A percentile compares a stretch with the other conserved stretches of the same genome.
phyloP scores from a whole-genome alignment of 1,140 invertebrate species.

The Orchestia grillus region DNA sequence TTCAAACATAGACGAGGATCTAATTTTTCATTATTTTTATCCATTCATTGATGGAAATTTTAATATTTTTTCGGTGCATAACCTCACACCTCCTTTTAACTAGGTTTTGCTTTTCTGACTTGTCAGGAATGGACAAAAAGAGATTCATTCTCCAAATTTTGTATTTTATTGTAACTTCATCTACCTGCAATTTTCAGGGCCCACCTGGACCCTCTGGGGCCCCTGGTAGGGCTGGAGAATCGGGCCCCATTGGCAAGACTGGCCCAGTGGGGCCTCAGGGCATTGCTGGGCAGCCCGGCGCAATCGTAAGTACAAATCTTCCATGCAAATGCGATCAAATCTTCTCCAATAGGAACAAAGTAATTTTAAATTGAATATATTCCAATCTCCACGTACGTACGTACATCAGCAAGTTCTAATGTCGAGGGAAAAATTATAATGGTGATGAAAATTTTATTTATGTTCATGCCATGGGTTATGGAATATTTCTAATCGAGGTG shows the following conservation, averaged over 20 bases:
- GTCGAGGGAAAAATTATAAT: too few relatives aligned
- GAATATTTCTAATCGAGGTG: too few relatives aligned
- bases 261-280: slow-evolving; percentile 26
- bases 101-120: neutral
- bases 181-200: slow-evolving; percentile 25
- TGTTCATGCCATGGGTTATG: neutral
- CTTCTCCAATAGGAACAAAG: too few relatives aligned
- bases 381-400: too few relatives aligned
- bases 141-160: neutral
- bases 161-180: neutral
- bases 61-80: too few relatives aligned
- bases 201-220: neutral
- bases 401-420: too few relatives aligned
- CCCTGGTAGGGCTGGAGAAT: slow-evolving; percentile 26
- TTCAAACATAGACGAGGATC: too few relatives aligned
- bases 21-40: neutral
- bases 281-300: slow-evolving; percentile 13
- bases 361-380: too few relatives aligned
- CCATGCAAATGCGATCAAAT: neutral
- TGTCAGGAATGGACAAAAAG: neutral
- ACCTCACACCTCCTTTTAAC: neutral
- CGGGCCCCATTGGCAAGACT: slow-evolving; percentile 42
- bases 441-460: neutral
- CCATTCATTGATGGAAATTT: neutral
- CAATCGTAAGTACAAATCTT: neutral